phyloP scores from a whole-genome alignment of 2,797 vertebrate genomes.

The Ibycter americanus region DNA sequence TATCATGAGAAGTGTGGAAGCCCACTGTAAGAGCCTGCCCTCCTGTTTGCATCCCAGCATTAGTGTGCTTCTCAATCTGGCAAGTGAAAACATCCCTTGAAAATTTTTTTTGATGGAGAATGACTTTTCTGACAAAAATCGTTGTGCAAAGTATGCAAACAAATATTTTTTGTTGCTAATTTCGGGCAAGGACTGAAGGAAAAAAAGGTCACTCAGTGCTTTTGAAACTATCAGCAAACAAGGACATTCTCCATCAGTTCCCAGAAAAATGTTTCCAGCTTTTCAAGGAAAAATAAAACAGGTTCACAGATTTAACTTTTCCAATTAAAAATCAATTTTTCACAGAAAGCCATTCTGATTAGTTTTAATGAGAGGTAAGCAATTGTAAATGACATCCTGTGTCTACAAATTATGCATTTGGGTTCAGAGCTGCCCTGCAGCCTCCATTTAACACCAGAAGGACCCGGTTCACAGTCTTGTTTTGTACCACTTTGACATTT shows the following conservation, averaged over 20 bases:
- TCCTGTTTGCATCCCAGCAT: background rate
- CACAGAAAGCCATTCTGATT: background rate
- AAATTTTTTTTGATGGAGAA: background rate
- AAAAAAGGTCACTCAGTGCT: background rate
- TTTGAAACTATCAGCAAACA: background rate
- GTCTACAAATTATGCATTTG: background rate
- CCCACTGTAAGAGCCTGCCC: background rate
- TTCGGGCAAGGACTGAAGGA: background rate
- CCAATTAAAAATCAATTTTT: conserved; percentile 44
- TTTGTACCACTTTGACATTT: conserved; percentile 24
- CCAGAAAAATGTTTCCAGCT: background rate
- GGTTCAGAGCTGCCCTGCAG: conserved; percentile 47
- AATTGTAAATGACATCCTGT: background rate
- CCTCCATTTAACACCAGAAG: conserved; percentile 2
- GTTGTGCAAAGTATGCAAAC: background rate
- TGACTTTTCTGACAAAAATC: background rate
- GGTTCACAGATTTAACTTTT: conserved; percentile 8
- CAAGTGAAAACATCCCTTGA: background rate
- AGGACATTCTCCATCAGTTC: background rate
- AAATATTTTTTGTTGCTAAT: background rate
- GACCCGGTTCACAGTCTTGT: background rate
- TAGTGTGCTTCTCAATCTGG: background rate
- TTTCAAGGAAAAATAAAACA: background rate
- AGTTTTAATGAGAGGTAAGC: conserved; percentile 44
- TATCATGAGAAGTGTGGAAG: background rate